Conservation (phyloP, 2,797 vertebrate species). For the Vipera ursinii region DNA sequence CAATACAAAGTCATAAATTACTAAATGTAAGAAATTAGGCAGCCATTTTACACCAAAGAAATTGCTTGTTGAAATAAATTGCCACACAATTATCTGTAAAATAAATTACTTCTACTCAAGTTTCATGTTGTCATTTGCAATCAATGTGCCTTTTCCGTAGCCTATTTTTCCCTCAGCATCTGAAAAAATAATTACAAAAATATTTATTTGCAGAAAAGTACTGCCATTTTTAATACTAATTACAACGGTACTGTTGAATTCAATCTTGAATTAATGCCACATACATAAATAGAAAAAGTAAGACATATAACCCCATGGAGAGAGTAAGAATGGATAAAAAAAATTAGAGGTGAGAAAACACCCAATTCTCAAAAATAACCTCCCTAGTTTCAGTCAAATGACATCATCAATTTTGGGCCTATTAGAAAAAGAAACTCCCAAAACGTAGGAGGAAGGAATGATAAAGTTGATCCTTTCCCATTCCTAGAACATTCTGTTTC, state of each 20-base stretch:
- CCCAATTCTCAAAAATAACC: not conserved
- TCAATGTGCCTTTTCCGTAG: slow-evolving; percentile 16
- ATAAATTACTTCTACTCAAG: slow-evolving; percentile 57
- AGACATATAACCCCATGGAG: not conserved
- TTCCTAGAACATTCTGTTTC: not conserved
- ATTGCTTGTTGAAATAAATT: slow-evolving; percentile 49
- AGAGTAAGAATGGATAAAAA: not conserved
- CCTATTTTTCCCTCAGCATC: not conserved
- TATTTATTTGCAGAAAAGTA: not conserved
- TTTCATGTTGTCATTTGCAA: slow-evolving; percentile 38
- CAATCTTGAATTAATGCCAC: not conserved
- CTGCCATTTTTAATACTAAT: not conserved
- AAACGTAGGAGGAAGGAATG: not conserved
- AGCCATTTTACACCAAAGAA: slow-evolving; percentile 42
- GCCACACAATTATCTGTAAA: slow-evolving; percentile 47
- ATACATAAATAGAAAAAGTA: not conserved
- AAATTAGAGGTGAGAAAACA: not conserved
- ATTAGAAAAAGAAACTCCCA: not conserved
- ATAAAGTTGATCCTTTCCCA: not conserved
- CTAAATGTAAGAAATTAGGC: slow-evolving; percentile 35
- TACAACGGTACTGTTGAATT: not conserved
- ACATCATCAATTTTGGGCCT: not conserved
- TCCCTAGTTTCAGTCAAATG: not conserved
- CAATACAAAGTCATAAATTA: slow-evolving; percentile 46
- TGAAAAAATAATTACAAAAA: slow-evolving; percentile 34